Base-by-base conservation (phyloP, 2,797 vertebrate genomes). In the Lycodopsis pacificus region DNA sequence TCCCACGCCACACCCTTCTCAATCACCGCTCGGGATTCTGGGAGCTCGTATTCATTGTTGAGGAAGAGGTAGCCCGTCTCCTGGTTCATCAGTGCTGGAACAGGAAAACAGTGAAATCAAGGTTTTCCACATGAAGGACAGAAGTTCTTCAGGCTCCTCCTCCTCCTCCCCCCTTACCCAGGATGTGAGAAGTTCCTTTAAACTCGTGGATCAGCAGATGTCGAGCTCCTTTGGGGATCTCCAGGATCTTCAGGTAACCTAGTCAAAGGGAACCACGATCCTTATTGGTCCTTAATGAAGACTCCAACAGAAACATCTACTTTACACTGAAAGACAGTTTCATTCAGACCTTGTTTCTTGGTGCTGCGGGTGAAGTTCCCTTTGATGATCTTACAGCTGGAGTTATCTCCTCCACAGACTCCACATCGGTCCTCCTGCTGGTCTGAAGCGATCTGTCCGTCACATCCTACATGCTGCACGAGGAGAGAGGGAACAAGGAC, bases 241-340 rank as follows among this genome's bases (percentile, higher is more conserved):
- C 98, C 90, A 99, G 95, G 93, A 99, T 99, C 93, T 97, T 99
- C 77, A 99, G 83, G 71, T 96, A 97, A 70, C 97, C 98, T 99
- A 34, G 15, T 22, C 11, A 65, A 83, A 30, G 57, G 51, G 10
- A 65, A 65, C 8, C 58, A 38, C 8, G 4, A 40, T 40, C 22
- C 58, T 22, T 42, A 77, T 14, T 11, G 48, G 3, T 46, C 40
- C 32, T 34, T 34, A 34, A 61, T 17, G 53, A 56, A 7, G 12
- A 42, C 12, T 17, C 44, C 44, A 48, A 19, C 17, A 48, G 44
- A 10, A 38, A 38, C 8, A 38, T 10, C 36, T 38, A 20, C 17
- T 19, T 46, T 5, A 46, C 19, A 20, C 7, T 9, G 17, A 48
- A 48, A 19, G 46, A 48, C 0, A 44, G 42, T 44, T 44, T 44